Percentiles rank a stretch among this genome's conserved stretches.
Evolutionary conservation across 1,140 invertebrate genomes (phyloP).

Genomic region (Coelopa frigida): DNA sequence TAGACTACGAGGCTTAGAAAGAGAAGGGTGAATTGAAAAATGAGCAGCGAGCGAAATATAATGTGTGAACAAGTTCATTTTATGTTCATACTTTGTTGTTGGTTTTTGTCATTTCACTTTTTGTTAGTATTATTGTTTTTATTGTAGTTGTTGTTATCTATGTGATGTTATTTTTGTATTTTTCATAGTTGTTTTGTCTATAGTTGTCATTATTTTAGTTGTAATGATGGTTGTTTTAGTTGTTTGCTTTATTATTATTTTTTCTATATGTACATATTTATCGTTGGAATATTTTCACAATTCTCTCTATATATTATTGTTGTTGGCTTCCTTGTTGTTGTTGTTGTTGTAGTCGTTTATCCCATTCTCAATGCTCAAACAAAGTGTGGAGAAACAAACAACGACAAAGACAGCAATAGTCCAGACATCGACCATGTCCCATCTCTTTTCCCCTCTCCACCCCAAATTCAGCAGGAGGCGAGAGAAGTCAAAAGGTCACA

Average conservation of each 20-base stretch:
- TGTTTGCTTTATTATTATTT: not conserved
- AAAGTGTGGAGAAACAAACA: not conserved
- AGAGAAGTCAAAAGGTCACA: not conserved
- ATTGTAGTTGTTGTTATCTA: not conserved
- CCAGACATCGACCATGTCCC: not conserved
- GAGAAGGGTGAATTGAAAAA: too few species aligned
- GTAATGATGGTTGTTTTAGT: not conserved
- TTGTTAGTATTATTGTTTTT: not conserved
- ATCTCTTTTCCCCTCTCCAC: not conserved
- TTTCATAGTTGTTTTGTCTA: not conserved
- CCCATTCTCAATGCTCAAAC: not conserved
- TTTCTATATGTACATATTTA: not conserved
- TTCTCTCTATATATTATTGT: not conserved
- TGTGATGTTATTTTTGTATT: not conserved
- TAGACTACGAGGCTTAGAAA: too few species aligned
- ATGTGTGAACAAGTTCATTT: too few species aligned
- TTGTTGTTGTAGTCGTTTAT: slow-evolving; percentile 1
- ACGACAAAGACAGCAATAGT: not conserved
- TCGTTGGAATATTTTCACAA: not conserved
- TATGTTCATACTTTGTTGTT: not conserved
- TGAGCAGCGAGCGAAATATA: too few species aligned
- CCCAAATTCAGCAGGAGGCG: not conserved
- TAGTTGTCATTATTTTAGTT: not conserved
- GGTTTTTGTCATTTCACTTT: not conserved
- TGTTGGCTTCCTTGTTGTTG: not conserved